Evolutionary conservation across 1,140 invertebrate species (phyloP), one percentile per base, ranked within the genome.

Genomic region (Apis florea): DNA sequence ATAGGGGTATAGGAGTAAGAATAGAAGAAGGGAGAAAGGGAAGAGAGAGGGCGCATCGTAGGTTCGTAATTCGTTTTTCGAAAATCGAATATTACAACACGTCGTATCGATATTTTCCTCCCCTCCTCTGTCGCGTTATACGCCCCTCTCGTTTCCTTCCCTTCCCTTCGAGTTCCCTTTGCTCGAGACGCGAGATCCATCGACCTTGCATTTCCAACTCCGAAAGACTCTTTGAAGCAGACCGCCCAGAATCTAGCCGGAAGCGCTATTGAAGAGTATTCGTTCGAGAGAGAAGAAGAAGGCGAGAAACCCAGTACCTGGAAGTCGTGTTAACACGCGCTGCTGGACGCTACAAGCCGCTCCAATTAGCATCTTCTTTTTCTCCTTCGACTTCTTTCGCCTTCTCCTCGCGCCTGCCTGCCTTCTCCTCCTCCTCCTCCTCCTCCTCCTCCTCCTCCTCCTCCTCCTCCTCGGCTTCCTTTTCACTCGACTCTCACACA

Each of bases 361-460:
- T 90, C 88, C 86, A 91, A 90, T 91, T 91, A 91, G 89, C 90
- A 89, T 86, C 79, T 84, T 86, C 83, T 84, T 87, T 86, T 84
- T 85, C 83, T 82, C 73, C 84, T 80, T 83, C 81, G 79, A 87
- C 83, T 89, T 85, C 58, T 85, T 85, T 83, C 76, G 72, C 80
- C 81, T 78, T 78, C 58, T 75, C 80, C 63, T 72, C 63, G 54
- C 80, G 78, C 69, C 75, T 71, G 49, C 56, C 66, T 66, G 31
- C 58, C 31, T 59, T 51, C 68, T 67, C 19, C 26, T 19, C 13
- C 31, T 9, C 19, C 26, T 19, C 13, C 31, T 9, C 51, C 31
- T 59, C 40, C 68, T 67, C 19, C 63, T 40, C 15, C 31, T 10
- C 31, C 63, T 66, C 21, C 31, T 40, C 31, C 31, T 40, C 31